phyloP scores from a whole-genome alignment of 2,888 invertebrate species.

The Volucella inflata region DNA sequence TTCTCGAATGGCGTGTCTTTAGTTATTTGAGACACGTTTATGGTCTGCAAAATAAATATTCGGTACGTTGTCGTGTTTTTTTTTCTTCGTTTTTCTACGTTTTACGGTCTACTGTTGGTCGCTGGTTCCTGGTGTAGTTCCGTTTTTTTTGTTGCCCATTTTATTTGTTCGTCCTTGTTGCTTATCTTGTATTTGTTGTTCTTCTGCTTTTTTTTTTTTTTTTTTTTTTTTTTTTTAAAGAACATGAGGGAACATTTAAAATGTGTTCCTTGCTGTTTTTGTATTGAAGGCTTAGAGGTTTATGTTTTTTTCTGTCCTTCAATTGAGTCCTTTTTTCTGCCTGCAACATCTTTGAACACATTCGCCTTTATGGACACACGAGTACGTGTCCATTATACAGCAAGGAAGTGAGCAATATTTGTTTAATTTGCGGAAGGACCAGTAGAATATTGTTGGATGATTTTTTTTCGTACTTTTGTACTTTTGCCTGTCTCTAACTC shows the following conservation, averaged over 20 bases:
- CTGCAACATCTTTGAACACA: slow-evolving; percentile 54
- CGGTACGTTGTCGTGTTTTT: slow-evolving; percentile 28
- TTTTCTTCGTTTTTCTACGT: slow-evolving; percentile 11
- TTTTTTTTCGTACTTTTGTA: neutral
- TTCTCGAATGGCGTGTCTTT: slow-evolving; percentile 57
- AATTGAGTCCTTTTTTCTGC: slow-evolving; percentile 15
- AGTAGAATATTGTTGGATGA: slow-evolving; percentile 20
- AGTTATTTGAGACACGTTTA: slow-evolving; percentile 74
- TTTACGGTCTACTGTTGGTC: slow-evolving; percentile 21
- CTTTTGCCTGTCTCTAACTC: neutral
- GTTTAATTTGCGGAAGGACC: slow-evolving; percentile 52
- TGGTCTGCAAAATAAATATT: slow-evolving; percentile 74
- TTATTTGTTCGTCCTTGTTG: slow-evolving; percentile 13
- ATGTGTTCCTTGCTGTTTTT: slow-evolving; percentile 47
- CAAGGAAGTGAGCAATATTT: slow-evolving; percentile 61
- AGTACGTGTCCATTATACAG: slow-evolving; percentile 68
- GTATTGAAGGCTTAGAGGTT: slow-evolving; percentile 33
- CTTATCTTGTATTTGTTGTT: neutral
- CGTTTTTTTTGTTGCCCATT: slow-evolving; percentile 43
- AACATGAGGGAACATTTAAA: slow-evolving; percentile 53
- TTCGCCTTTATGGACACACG: slow-evolving; percentile 62
- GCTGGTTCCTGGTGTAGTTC: slow-evolving; percentile 43
- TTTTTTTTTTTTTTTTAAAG: slow-evolving; percentile 18
- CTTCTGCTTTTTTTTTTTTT: slow-evolving; percentile 14
- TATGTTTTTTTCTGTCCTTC: slow-evolving; percentile 4